Conservation (phyloP, 2,113 vertebrate species). For the Sylvia atricapilla region DNA sequence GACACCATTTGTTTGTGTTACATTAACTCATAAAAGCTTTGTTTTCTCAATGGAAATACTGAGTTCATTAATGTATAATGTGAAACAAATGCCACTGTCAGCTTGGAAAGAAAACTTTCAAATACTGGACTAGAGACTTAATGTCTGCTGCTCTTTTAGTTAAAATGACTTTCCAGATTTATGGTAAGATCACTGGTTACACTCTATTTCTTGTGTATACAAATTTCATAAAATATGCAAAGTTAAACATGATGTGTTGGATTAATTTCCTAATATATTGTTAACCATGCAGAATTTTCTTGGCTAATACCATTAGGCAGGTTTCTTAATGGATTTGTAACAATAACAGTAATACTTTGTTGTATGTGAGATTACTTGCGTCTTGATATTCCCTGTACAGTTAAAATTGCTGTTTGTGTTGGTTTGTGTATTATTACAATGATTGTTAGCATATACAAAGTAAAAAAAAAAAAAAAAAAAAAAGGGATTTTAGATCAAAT, state of each 20-base stretch:
- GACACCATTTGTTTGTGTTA: neutral
- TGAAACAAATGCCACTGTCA: constrained; percentile 28
- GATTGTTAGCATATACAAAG: neutral
- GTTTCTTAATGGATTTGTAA: constrained; percentile 11
- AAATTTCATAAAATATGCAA: neutral
- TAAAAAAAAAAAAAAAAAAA: neutral
- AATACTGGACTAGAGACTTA: neutral
- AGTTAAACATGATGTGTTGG: neutral
- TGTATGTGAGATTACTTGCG: neutral
- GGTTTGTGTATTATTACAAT: neutral
- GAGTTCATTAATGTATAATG: constrained; percentile 1
- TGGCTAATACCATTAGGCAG: neutral
- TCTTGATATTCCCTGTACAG: neutral
- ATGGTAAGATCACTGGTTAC: neutral
- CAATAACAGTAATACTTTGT: neutral
- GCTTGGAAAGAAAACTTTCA: constrained; percentile 17
- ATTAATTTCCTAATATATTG: neutral
- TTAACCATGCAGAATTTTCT: neutral
- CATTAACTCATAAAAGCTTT: neutral
- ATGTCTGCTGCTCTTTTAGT: neutral
- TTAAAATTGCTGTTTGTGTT: neutral
- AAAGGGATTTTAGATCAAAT: neutral
- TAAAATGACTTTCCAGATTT: neutral
- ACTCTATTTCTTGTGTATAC: neutral
- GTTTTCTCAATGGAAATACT: constrained; percentile 25